Conservation (phyloP, 2,888 invertebrate species). For the Macrosiphum euphorbiae region DNA sequence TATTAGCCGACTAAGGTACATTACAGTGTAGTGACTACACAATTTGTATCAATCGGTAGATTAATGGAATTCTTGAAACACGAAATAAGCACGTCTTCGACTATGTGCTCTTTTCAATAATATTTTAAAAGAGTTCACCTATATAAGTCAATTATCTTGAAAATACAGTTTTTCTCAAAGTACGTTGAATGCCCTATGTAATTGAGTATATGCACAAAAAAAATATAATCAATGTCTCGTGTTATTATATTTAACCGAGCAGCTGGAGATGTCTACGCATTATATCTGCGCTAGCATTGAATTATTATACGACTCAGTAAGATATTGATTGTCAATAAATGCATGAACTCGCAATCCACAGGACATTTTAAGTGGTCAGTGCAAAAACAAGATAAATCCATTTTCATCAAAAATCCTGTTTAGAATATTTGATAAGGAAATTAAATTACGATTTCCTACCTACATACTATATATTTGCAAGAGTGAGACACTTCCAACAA, state of each 20-base stretch:
- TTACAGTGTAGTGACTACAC: neutral
- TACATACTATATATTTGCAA: too few relatives aligned
- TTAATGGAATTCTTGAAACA: neutral
- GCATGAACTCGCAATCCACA: too few relatives aligned
- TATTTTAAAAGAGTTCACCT: neutral
- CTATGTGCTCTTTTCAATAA: neutral
- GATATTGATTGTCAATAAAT: too few relatives aligned
- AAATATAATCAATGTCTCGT: neutral
- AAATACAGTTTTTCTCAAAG: neutral
- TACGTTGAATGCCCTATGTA: neutral
- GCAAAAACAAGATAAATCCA: too few relatives aligned
- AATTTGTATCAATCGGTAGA: neutral
- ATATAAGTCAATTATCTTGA: neutral
- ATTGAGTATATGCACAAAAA: neutral
- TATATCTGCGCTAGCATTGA: neutral
- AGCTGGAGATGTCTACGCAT: neutral
- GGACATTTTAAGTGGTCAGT: too few relatives aligned
- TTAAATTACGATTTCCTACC: too few relatives aligned
- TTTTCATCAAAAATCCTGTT: too few relatives aligned
- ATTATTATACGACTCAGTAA: neutral
- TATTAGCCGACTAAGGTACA: neutral
- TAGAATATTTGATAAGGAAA: too few relatives aligned
- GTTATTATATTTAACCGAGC: neutral
- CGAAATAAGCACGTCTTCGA: neutral
- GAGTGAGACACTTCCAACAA: too few relatives aligned